Base-by-base conservation (phyloP, 2,888 invertebrate genomes). In the Noctuana brunneofusca region DNA sequence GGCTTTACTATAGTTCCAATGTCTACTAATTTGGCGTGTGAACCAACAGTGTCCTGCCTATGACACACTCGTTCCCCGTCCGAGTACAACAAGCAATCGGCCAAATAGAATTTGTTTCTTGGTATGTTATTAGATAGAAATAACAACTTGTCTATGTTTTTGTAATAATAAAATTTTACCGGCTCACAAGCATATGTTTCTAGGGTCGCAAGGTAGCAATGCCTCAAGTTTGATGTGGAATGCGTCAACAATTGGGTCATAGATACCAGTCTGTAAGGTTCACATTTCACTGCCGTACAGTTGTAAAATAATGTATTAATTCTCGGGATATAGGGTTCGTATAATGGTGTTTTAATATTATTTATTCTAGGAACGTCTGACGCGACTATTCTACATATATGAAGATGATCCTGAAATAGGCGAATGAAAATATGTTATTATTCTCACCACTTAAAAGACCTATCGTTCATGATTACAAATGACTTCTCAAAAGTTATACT, bases 301-400 rank as follows among this genome's bases (percentile, higher is more conserved):
- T 83, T 79, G 66, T 81, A 88, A 58, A 88, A 77, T 18, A 75
- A 49, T 11, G 75, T 58, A 18, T 80, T 73, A 9, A 70, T 65
- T 66, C 83, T 82, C 30, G 90, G 88, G 66, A 90, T 81, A 66
- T 84, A 88, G 3, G 88, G 88, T 66, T 89, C 86, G 64, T 87
- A 79, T n/a, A 78, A 77, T 6, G 89, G 89, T 18, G 72, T 71
- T 52, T 69, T 65, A 38, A 69, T 70, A 49, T 65, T 63, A 58
- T 54, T 55, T 41, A 59, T 74, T 60, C 82, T 77, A 46, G 80
- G 81, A 63, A 60, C 65, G 1, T 72, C 58, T 66, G 69, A 71
- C 53, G 65, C 59, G 14, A 73, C 54, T 5, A 72, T 65, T 68
- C 77, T 75, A 68, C 90, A 90, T 56, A 75, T 63, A 32, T 82